A percentile compares a stretch with the other conserved stretches of the same genome.
Conservation (phyloP, 2,888 invertebrate genomes). For the Calameuta filiformis region DNA sequence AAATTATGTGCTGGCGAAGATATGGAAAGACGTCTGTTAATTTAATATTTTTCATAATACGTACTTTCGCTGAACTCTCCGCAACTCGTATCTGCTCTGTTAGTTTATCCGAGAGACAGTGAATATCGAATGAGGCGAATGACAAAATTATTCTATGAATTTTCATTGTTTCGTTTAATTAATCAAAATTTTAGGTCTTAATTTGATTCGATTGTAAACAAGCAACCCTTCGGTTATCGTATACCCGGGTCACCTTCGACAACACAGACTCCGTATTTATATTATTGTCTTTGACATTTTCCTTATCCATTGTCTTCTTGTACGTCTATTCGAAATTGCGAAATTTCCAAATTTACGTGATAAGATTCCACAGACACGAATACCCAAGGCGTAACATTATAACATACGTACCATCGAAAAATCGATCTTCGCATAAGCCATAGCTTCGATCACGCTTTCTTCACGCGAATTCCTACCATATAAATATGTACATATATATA, state of each 20-base stretch:
- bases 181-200: no score
- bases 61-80: neutral
- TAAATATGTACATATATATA: neutral
- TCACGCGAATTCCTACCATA: slow-evolving; percentile 24
- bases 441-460: slow-evolving; percentile 32
- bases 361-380: neutral
- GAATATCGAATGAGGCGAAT: neutral
- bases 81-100: neutral
- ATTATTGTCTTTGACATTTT: neutral
- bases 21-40: neutral
- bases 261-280: neutral
- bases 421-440: neutral
- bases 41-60: neutral
- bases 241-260: neutral
- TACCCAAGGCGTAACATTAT: neutral
- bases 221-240: neutral
- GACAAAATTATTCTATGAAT: neutral
- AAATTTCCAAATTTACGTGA: neutral
- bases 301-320: neutral
- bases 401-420: neutral
- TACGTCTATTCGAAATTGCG: neutral
- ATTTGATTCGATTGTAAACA: neutral
- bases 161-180: neutral
- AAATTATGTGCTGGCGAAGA: neutral
- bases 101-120: neutral